Evolutionary conservation across 2,888 invertebrate genomes (phyloP).

Genomic region (Megaustenia siamemsis): DNA sequence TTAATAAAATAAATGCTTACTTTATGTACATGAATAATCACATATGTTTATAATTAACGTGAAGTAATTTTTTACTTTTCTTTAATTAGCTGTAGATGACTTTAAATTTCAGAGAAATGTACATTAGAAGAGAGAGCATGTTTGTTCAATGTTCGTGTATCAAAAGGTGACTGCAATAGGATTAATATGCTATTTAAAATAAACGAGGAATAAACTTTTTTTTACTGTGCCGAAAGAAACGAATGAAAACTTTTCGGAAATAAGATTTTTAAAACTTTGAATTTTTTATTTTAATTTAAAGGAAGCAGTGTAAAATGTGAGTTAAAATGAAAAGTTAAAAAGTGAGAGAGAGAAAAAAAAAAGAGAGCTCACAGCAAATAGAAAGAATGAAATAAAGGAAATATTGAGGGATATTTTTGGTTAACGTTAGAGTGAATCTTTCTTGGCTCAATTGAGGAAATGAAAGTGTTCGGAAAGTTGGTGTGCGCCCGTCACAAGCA

Average conservation of each 20-base stretch:
- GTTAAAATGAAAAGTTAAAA: not conserved
- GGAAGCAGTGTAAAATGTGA: not conserved
- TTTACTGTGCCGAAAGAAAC: not conserved
- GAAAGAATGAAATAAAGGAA: not conserved
- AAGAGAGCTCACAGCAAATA: slow-evolving; percentile 7
- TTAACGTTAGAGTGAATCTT: slow-evolving; percentile 2
- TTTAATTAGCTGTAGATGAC: too few relatives aligned
- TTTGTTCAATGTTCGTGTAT: not conserved
- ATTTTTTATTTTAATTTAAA: not conserved
- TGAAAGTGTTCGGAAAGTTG: slow-evolving; percentile 9
- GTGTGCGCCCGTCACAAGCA: not conserved
- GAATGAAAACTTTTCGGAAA: not conserved
- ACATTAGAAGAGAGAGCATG: too few relatives aligned
- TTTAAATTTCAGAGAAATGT: too few relatives aligned
- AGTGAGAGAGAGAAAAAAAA: not conserved
- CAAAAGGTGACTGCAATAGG: slow-evolving; percentile 6
- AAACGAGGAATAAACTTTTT: not conserved
- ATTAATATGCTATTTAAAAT: not conserved
- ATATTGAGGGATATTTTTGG: not conserved
- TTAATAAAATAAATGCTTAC: too few relatives aligned
- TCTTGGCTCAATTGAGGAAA: slow-evolving; percentile 16
- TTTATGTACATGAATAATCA: too few relatives aligned
- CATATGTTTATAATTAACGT: too few relatives aligned
- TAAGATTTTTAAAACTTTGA: not conserved
- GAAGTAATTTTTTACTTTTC: too few relatives aligned